Evolutionary conservation across 2,888 invertebrate genomes (phyloP).

Genomic region (Xestia sexstrigata): DNA sequence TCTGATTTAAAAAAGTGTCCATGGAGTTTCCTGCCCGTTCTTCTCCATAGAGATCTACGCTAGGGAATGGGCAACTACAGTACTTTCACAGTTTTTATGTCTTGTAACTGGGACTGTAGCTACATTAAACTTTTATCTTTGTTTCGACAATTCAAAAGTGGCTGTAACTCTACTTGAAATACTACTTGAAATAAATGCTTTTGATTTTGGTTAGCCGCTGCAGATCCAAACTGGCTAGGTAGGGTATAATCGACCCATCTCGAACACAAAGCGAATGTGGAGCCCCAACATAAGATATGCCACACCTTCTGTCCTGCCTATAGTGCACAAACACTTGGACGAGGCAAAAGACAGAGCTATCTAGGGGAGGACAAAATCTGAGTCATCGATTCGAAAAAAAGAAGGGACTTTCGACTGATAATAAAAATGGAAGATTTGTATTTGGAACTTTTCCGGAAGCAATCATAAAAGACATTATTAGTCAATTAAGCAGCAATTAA

Average conservation of each 20-base stretch:
- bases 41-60: too few species aligned
- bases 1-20: too few species aligned
- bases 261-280: neutral
- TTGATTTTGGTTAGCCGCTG: neutral
- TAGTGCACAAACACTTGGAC: neutral
- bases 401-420: neutral
- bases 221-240: neutral
- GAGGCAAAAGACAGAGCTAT: neutral
- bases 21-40: too few species aligned
- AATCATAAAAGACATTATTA: neutral
- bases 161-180: too few species aligned
- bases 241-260: neutral
- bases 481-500: neutral
- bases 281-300: neutral
- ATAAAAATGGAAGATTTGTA: neutral
- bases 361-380: neutral
- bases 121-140: too few species aligned
- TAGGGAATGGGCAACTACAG: too few species aligned
- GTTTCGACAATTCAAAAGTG: too few species aligned
- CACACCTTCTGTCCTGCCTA: neutral
- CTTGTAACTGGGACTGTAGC: too few species aligned
- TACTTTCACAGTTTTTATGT: too few species aligned
- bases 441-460: neutral
- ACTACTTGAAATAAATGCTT: too few species aligned
- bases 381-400: neutral